Percentiles rank a stretch among this genome's conserved stretches.
These are phyloP conservation scores for Crypturellus tataupa DNA, from an alignment of 2,797 vertebrate species.

Conservation along the genomic window DNA sequence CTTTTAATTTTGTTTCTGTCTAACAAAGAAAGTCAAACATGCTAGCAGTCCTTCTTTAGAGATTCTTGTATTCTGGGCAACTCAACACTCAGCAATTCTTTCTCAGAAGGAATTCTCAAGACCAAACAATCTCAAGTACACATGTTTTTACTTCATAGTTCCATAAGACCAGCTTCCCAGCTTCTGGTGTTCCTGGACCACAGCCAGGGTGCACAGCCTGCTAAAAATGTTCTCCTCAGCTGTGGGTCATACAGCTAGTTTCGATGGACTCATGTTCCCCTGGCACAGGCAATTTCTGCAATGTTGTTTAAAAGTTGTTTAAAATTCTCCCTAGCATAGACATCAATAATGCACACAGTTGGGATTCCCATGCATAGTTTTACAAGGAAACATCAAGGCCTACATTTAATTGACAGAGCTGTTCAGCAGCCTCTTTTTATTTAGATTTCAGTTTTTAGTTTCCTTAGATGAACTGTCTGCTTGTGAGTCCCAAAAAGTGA, in stretches of 20 bases:
- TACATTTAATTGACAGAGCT: background rate
- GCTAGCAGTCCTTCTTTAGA: background rate
- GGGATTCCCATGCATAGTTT: background rate
- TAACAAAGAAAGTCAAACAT: background rate
- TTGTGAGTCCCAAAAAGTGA: background rate
- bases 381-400: background rate
- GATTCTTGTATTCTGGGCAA: background rate
- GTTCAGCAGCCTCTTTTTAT: background rate
- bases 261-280: background rate
- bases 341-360: background rate
- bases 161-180: background rate
- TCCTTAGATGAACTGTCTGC: background rate
- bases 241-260: background rate
- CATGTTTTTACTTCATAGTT: background rate
- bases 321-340: background rate
- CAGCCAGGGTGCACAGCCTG: background rate
- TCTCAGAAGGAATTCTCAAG: slow-evolving; percentile 22
- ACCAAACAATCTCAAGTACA: background rate
- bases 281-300: background rate
- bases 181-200: background rate
- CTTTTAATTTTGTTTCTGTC: slow-evolving; percentile 33
- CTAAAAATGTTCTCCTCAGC: background rate
- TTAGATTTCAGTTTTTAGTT: background rate
- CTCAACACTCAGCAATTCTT: background rate
- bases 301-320: background rate